Percentiles rank a stretch among this genome's conserved stretches.
phyloP scores from a whole-genome alignment of 1,140 invertebrate species.

The Oppia nitens region DNA sequence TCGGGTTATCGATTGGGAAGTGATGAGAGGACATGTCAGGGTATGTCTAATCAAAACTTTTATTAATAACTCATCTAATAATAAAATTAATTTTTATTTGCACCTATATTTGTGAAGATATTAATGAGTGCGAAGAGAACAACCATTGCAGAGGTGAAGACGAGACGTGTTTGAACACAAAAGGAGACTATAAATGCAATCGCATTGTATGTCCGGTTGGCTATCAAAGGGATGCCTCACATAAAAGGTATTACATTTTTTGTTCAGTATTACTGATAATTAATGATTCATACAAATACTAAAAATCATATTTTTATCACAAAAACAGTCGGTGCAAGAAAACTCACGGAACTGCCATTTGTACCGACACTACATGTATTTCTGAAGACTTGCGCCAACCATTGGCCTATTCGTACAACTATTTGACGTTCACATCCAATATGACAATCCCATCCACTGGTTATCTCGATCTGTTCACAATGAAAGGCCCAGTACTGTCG shows the following conservation, averaged over 20 bases:
- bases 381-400: slow-evolving; percentile 34
- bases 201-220: slow-evolving; percentile 61
- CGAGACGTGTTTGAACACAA: slow-evolving; percentile 73
- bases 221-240: slow-evolving; percentile 50
- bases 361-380: slow-evolving; percentile 50
- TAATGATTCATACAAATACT: not conserved
- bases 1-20: slow-evolving; percentile 52
- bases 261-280: slow-evolving; percentile 8
- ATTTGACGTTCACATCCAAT: slow-evolving; percentile 70
- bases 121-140: slow-evolving; percentile 62
- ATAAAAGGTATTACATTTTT: slow-evolving; percentile 53
- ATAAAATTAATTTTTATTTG: slow-evolving; percentile 5
- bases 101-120: no score
- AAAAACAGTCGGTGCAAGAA: slow-evolving; percentile 60
- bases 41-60: slow-evolving; percentile 28
- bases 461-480: slow-evolving; percentile 62
- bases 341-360: slow-evolving; percentile 43
- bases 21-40: slow-evolving; percentile 53
- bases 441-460: slow-evolving; percentile 48
- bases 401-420: slow-evolving; percentile 52
- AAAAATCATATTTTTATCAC: slow-evolving; percentile 14
- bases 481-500: slow-evolving; percentile 48
- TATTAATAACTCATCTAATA: not conserved
- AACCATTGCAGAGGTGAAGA: slow-evolving; percentile 39
- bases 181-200: slow-evolving; percentile 72